Evolutionary conservation across 2,888 invertebrate species (phyloP), one percentile per base, ranked within the genome.

Genomic region (Morpho deidamia): DNA sequence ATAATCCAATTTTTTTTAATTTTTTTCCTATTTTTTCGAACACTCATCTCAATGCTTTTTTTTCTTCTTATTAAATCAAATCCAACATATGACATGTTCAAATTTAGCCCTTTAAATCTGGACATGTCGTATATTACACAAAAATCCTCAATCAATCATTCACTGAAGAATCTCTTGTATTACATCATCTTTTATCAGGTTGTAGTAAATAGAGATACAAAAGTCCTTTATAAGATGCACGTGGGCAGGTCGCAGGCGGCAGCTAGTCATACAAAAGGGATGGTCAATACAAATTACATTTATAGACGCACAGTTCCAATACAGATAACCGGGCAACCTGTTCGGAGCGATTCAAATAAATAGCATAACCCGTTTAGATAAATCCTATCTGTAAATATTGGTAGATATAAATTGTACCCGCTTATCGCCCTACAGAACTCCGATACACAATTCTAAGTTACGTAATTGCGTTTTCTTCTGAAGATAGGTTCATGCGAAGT

Each of bases 301-400:
- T 83, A 83, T 84, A 72, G 81, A 77, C 66, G 76, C 74, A 78
- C 73, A 74, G 72, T 70, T 76, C 71, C 72, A 71, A 74, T 74
- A 71, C 69, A 71, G 83, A 82, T 82, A 83, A 76, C 75, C 75
- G 70, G 67, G 76, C 78, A 86, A 86, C 86, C 85, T 82, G 87
- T 82, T 86, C 66, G 68, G 67, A 81, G 78, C 79, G 75, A 72
- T 76, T 73, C 76, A 76, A 83, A 85, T 83, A 83, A 83, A 85
- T 83, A 83, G 78, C 75, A 66, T 71, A 75, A 79, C 82, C 76
- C 71, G 83, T 85, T 83, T 76, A 82, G 83, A 88, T 86, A 84
- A 81, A 81, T 77, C 74, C 71, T 77, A 81, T 83, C 82, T 78
- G 81, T 81, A 83, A 85, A 81, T 85, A 83, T 82, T 76, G 78